Conservation (phyloP, 2,113 vertebrate species). For the Pseudorasbora parva region DNA sequence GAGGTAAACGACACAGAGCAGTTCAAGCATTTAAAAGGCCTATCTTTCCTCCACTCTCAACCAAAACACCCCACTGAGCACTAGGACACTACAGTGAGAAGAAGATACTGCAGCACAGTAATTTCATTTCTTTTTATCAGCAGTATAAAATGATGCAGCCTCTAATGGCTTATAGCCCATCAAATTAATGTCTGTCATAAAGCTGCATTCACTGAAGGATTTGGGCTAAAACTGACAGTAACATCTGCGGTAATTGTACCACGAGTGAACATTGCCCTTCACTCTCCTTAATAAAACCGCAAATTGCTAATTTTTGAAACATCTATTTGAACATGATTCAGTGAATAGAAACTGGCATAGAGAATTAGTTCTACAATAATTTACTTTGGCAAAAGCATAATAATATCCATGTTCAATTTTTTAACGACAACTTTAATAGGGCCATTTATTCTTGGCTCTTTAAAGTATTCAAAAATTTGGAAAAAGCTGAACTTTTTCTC, state of each 20-base stretch:
- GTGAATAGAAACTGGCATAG: conserved; percentile 22
- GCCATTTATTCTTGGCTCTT: neutral
- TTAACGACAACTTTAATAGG: conserved; percentile 16
- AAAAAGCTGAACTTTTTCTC: neutral
- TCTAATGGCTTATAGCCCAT: conserved; percentile 50
- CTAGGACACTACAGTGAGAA: neutral
- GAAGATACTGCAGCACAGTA: conserved; percentile 23
- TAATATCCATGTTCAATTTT: conserved; percentile 18
- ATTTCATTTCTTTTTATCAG: conserved; percentile 47
- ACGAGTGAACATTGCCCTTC: conserved; percentile 29
- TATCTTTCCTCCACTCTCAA: neutral
- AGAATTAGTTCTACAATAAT: conserved; percentile 37
- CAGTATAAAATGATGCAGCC: conserved; percentile 38
- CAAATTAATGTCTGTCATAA: conserved; percentile 50
- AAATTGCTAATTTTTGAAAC: conserved; percentile 41
- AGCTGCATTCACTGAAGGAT: conserved; percentile 47
- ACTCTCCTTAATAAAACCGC: conserved; percentile 29
- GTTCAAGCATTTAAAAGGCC: conserved; percentile 23
- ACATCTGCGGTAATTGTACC: conserved; percentile 47
- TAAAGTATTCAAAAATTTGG: neutral
- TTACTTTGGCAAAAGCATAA: conserved; percentile 30
- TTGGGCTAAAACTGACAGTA: conserved; percentile 46
- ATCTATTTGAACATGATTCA: conserved; percentile 34
- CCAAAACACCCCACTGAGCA: neutral
- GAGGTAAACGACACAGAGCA: conserved; percentile 7